These are phyloP conservation scores for Boloria selene DNA, from an alignment of 2,888 invertebrate species.

Conservation along the genomic window DNA sequence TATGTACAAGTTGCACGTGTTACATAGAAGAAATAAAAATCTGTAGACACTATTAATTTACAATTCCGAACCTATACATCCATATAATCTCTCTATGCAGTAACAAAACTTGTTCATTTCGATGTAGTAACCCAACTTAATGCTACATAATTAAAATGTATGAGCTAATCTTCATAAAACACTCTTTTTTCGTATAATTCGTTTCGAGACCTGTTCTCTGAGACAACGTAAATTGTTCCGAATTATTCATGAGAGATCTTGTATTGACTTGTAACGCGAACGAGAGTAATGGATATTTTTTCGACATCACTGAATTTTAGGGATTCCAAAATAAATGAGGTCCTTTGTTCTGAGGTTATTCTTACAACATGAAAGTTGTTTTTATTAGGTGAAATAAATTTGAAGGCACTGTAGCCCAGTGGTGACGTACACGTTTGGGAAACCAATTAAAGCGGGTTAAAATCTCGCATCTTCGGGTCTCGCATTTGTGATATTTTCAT, in stretches of 20 bases:
- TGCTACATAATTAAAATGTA: conserved; percentile 6
- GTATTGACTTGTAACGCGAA: conserved; percentile 40
- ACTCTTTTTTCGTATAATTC: conserved; percentile 22
- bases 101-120: background rate
- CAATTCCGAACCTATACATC: too few relatives aligned
- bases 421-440: too few relatives aligned
- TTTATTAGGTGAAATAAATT: too few relatives aligned
- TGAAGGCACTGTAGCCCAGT: too few relatives aligned
- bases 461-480: too few relatives aligned
- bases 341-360: background rate
- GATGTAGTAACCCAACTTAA: background rate
- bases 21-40: too few relatives aligned
- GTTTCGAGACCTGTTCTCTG: conserved; percentile 20
- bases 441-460: too few relatives aligned
- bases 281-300: conserved; percentile 32
- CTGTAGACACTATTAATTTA: too few relatives aligned
- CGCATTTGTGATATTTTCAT: too few relatives aligned
- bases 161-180: conserved; percentile 12
- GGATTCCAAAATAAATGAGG: conserved; percentile 16
- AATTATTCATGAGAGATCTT: conserved; percentile 45
- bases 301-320: conserved; percentile 25
- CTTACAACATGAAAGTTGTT: too few relatives aligned
- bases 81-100: too few relatives aligned
- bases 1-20: too few relatives aligned
- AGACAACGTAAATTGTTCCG: conserved; percentile 26